Base-by-base conservation (phyloP, 2,113 vertebrate genomes). In the Geococcyx californianus region DNA sequence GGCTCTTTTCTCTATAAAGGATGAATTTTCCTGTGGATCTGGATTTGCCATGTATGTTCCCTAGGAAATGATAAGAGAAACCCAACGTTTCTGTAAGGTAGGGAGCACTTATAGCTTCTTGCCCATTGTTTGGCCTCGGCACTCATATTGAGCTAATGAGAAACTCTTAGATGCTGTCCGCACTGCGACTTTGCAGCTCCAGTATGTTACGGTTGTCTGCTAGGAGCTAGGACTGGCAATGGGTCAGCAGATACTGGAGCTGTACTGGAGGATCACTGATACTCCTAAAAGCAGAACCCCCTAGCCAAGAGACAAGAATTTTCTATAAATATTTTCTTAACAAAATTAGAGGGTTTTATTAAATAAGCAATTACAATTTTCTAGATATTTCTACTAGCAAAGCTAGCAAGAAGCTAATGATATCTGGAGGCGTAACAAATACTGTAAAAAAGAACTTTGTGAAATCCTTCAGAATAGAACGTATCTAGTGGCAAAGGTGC, bases 51-150 rank as follows among this genome's bases (percentile, higher is more conserved):
- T 1, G 1, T 84, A 24, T 44, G 55, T 58, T 96, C 64, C 45
- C 5, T 10, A 84, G 73, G 73, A 95, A 89, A 86, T 51, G 17
- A 20, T 31, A 62, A n/a, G 44, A 84, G 76, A 59, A 87, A 89
- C 3, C 0, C 1, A 86, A 19, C 10, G 9, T 74, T 93, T 78
- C 52, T 62, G 81, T 16, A 38, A 54, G 8, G 28, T 45, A 10
- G 33, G 34, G 78, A 54, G n/a, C n/a, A n/a, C n/a, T n/a, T n/a
- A n/a, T n/a, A n/a, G n/a, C n/a, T n/a, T n/a, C n/a, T n/a, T 70
- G 18, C 14, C n/a, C 38, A 21, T 23, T 0, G 0, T n/a, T 51
- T n/a, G n/a, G 13, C 63, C 29, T 25, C n/a, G n/a, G 7, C 16
- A 14, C 44, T 75, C 4, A 4, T 38, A 5, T 31, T 74, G 29